A percentile compares a stretch with the other conserved stretches of the same genome.
Evolutionary conservation across 2,888 invertebrate species (phyloP).

Genomic region (Plagodis dolabraria): DNA sequence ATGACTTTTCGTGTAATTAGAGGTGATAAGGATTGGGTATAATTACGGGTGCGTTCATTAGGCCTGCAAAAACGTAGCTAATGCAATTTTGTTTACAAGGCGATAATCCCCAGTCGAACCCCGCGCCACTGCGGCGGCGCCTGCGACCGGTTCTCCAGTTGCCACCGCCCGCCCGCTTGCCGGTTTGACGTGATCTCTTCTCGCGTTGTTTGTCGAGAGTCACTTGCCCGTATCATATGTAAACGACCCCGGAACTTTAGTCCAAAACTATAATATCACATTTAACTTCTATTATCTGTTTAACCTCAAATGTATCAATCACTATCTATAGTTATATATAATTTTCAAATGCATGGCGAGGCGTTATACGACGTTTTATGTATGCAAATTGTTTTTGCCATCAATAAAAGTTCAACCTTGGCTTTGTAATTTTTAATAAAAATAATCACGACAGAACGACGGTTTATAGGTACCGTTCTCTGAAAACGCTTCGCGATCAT

Average conservation of each 20-base stretch:
- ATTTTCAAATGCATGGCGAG: neutral
- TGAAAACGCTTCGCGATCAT: slow-evolving; percentile 70
- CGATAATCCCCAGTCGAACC: slow-evolving; percentile 71
- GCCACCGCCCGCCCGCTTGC: slow-evolving; percentile 71
- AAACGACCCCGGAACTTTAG: slow-evolving; percentile 75
- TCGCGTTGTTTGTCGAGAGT: slow-evolving; percentile 71
- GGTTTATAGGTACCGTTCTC: slow-evolving; percentile 52
- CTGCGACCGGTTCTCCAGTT: slow-evolving; percentile 78
- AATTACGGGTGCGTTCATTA: too few species aligned
- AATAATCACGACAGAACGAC: slow-evolving; percentile 44
- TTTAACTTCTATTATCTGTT: slow-evolving; percentile 26
- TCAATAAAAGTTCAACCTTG: slow-evolving; percentile 55
- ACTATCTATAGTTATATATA: neutral
- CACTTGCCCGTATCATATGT: slow-evolving; percentile 74
- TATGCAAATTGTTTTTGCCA: slow-evolving; percentile 30
- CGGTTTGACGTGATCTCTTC: slow-evolving; percentile 82
- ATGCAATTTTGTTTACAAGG: slow-evolving; percentile 81
- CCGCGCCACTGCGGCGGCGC: slow-evolving; percentile 72
- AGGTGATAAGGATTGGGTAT: too few species aligned
- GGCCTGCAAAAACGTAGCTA: slow-evolving; percentile 55
- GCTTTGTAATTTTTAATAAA: slow-evolving; percentile 55
- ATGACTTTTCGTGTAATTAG: neutral
- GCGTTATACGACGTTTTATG: slow-evolving; percentile 19
- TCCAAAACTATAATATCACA: slow-evolving; percentile 49
- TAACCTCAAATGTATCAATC: slow-evolving; percentile 10